Conservation (phyloP, 35 echinoderm and acorn worm genomes). For the Patiria miniata region DNA sequence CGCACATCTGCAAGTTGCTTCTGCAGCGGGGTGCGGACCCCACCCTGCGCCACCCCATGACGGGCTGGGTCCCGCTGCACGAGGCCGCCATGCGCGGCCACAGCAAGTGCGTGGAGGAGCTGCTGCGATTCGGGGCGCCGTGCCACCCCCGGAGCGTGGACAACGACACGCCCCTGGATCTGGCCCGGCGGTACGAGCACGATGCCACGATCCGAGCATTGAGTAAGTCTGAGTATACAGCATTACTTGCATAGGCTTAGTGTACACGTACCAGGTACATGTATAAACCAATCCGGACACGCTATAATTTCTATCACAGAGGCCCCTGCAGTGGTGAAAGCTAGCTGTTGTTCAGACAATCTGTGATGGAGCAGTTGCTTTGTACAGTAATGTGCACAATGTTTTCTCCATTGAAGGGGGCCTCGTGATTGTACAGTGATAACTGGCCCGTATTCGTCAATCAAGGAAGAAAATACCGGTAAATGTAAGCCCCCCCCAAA, state of each 20-base stretch:
- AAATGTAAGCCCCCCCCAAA: too few relatives aligned
- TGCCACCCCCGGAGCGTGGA: conserved; percentile 80
- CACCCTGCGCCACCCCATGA: conserved; percentile 84
- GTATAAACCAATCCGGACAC: background rate
- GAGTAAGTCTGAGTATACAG: conserved; percentile 51
- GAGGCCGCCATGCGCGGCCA: conserved; percentile 85
- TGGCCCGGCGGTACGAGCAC: conserved; percentile 79
- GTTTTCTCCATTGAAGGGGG: too few relatives aligned
- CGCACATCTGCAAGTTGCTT: conserved; percentile 48
- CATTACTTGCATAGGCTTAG: background rate
- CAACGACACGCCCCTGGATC: conserved; percentile 85
- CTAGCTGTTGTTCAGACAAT: too few relatives aligned
- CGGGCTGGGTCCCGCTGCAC: conserved; percentile 97
- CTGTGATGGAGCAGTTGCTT: too few relatives aligned
- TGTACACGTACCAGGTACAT: background rate
- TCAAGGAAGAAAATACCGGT: background rate
- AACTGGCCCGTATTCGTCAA: too few relatives aligned
- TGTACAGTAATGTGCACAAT: too few relatives aligned
- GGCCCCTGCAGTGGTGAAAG: too few relatives aligned
- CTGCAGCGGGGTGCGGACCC: conserved; percentile 76
- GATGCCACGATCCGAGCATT: conserved; percentile 39
- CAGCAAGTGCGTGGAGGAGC: conserved; percentile 63
- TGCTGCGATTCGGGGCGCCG: conserved; percentile 68
- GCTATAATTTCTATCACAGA: too few relatives aligned
- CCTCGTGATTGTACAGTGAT: too few relatives aligned